Percentiles rank a stretch among this genome's conserved stretches.
Conservation (phyloP, 2,113 vertebrate genomes). For the Sinocyclocheilus maitianheensis region DNA sequence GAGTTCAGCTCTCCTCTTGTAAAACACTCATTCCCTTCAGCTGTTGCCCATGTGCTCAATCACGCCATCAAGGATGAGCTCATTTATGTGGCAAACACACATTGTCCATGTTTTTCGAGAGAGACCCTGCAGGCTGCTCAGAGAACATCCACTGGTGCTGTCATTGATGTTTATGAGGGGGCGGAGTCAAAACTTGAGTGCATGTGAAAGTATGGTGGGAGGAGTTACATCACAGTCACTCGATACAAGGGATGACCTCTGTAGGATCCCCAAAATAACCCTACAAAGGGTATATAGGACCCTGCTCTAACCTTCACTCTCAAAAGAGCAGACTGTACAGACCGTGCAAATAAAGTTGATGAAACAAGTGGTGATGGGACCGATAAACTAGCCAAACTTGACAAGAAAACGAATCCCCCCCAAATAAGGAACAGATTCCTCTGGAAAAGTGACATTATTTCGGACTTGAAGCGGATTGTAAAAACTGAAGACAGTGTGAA, state of each 20-base stretch:
- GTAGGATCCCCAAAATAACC: constrained; percentile 72
- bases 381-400: constrained; percentile 45
- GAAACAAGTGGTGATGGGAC: constrained; percentile 10
- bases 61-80: background rate
- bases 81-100: constrained; percentile 47
- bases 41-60: constrained; percentile 3
- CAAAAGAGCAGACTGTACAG: constrained; percentile 47
- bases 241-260: constrained; percentile 51
- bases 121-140: constrained; percentile 60
- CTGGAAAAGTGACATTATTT: background rate
- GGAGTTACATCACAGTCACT: constrained; percentile 60
- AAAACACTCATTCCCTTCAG: constrained; percentile 3
- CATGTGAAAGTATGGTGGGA: constrained; percentile 66
- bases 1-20: background rate
- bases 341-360: background rate
- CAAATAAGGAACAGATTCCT: background rate
- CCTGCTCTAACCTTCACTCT: constrained; percentile 29
- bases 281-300: constrained; percentile 72
- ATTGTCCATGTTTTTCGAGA: constrained; percentile 32
- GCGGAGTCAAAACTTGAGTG: constrained; percentile 43
- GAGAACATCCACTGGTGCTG: constrained; percentile 31
- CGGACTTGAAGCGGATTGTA: background rate
- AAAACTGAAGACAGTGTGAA: background rate
- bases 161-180: constrained; percentile 50
- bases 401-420: background rate